Evolutionary conservation across 2,113 vertebrate species (phyloP).

Genomic region (Amphiprion percula): DNA sequence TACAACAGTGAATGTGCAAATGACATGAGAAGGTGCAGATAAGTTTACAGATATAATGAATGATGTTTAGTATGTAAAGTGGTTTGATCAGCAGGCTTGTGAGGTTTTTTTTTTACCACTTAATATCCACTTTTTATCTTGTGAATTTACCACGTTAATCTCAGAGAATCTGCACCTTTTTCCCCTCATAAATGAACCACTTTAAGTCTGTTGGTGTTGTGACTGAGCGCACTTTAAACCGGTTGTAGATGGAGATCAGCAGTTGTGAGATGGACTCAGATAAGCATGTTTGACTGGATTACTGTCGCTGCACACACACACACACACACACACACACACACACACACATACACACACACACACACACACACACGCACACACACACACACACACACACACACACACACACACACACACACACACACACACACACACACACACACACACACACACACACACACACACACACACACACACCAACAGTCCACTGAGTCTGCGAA

Average conservation of each 20-base stretch:
- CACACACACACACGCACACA: conserved; percentile 24
- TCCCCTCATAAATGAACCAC: too few species aligned
- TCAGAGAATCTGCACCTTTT: too few species aligned
- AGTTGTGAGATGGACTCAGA: conserved; percentile 52
- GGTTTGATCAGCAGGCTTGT: too few species aligned
- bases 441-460: not conserved
- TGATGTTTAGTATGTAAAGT: too few species aligned
- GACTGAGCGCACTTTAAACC: conserved; percentile 35
- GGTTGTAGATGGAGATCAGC: conserved; percentile 48
- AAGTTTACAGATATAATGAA: too few species aligned
- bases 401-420: conserved; percentile 23
- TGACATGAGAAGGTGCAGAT: too few species aligned
- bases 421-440: conserved; percentile 27
- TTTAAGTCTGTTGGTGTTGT: not conserved
- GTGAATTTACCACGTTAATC: too few species aligned
- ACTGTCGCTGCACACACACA: conserved; percentile 24
- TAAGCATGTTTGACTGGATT: conserved; percentile 64
- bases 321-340: conserved; percentile 31
- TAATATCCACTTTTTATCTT: too few species aligned
- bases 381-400: conserved; percentile 25
- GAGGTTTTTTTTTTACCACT: too few species aligned
- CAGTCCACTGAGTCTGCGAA: conserved; percentile 11
- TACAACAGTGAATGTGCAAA: too few species aligned
- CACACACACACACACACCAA: conserved; percentile 17
- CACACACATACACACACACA: not conserved